Evolutionary conservation across 1,140 invertebrate species (phyloP), one percentile per base, ranked within the genome.

Genomic region (Sinella curviseta): DNA sequence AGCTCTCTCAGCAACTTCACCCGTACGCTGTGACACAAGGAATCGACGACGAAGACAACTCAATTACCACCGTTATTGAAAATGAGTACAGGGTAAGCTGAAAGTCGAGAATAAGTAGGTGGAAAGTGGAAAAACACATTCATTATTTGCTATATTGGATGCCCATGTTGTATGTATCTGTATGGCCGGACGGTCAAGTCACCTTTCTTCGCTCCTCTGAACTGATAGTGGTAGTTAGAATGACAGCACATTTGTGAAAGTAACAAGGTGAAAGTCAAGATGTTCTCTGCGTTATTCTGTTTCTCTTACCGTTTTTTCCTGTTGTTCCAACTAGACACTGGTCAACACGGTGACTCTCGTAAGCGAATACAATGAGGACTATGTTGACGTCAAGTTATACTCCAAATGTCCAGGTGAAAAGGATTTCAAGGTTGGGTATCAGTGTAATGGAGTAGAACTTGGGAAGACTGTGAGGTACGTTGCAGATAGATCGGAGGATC

Each of bases 31-130:
- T 31, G 30, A 70, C 65, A 33, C 28, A 70, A 24, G 28, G 30
- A 14, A 75, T 54, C 26, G 74, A 48, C 17, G 24, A 75, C 36
- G 20, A 48, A 48, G 74, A 75, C 39, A n/a, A 36, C 14, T 75
- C 74, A 26, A 75, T 75, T 75, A 75, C 24, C 24, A 75, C 2
- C n/a, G 74, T 75, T 4, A 75, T 75, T 39, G 74, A 75, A 75
- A 30, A 20, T 26, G 74, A 39, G 14, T 75, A 39, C 74, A 75
- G 39, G 39, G 74, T 75, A 31, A 8, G 74, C 39, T 67, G n/a
- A n/a, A n/a, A n/a, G n/a, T n/a, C n/a, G n/a, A n/a, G n/a, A n/a
- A n/a, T n/a, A n/a, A n/a, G n/a, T n/a, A n/a, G n/a, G n/a, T n/a
- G n/a, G n/a, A n/a, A n/a, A n/a, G n/a, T n/a, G n/a, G n/a, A n/a